A percentile compares a stretch with the other conserved stretches of the same genome.
phyloP scores from a whole-genome alignment of 1,140 invertebrate species.

The Leptoteleia sp. region DNA sequence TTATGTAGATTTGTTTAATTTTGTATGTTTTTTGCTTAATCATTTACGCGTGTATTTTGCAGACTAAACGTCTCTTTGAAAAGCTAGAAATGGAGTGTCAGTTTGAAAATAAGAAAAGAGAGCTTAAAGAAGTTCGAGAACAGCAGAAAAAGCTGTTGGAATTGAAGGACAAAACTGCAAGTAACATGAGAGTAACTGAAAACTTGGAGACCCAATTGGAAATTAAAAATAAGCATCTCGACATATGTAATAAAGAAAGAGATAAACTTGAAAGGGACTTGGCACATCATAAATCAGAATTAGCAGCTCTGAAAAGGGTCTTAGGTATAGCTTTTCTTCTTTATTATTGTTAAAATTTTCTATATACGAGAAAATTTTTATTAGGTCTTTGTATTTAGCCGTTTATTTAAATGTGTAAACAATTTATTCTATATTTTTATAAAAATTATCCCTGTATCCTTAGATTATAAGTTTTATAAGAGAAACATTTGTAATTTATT shows the following conservation, averaged over 20 bases:
- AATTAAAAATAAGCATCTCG: slow-evolving; percentile 79
- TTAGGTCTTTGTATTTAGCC: too few relatives aligned
- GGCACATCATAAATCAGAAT: slow-evolving; percentile 76
- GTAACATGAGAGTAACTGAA: slow-evolving; percentile 59
- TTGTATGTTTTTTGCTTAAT: too few relatives aligned
- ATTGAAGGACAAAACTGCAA: slow-evolving; percentile 75
- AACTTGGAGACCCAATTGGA: slow-evolving; percentile 79
- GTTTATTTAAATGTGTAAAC: too few relatives aligned
- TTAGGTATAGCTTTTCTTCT: slow-evolving; percentile 66
- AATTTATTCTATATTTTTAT: too few relatives aligned
- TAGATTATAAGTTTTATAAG: too few relatives aligned
- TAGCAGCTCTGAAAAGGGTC: slow-evolving; percentile 73
- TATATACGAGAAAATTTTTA: too few relatives aligned
- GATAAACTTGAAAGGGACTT: slow-evolving; percentile 82
- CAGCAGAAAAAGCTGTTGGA: slow-evolving; percentile 82
- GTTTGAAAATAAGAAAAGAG: slow-evolving; percentile 78
- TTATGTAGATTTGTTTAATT: too few relatives aligned
- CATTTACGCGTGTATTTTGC: slow-evolving; percentile 2
- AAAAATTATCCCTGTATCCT: too few relatives aligned
- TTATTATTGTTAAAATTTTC: too few relatives aligned
- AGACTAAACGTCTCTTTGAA: slow-evolving; percentile 67
- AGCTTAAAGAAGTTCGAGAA: slow-evolving; percentile 80
- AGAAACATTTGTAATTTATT: too few relatives aligned
- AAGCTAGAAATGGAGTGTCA: slow-evolving; percentile 75
- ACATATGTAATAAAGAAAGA: slow-evolving; percentile 79